phyloP scores from a whole-genome alignment of 2,113 vertebrate species.

The Tyto alba region DNA sequence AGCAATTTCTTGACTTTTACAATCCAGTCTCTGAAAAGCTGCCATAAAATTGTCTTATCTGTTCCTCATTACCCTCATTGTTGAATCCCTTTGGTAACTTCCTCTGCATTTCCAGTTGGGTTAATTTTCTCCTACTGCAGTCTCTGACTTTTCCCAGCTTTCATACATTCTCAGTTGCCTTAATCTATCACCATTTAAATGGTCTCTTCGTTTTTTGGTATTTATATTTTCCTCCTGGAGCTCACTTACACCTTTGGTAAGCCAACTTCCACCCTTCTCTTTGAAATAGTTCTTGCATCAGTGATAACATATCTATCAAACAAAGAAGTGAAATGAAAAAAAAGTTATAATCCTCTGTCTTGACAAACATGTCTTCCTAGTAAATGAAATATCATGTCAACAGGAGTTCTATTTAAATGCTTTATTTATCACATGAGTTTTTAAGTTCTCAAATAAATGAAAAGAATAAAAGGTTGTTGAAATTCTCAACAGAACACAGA shows the following conservation, averaged over 20 bases:
- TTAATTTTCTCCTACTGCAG: background rate
- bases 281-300: background rate
- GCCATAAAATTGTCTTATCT: background rate
- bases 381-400: background rate
- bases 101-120: background rate
- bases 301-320: background rate
- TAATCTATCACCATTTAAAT: background rate
- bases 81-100: background rate
- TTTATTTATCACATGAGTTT: background rate
- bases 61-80: background rate
- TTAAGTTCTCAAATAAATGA: background rate
- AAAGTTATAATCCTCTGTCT: background rate
- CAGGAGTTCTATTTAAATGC: background rate
- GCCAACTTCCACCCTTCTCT: background rate
- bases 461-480: background rate
- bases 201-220: background rate
- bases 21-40: background rate
- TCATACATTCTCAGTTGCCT: background rate
- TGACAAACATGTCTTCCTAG: background rate
- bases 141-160: background rate
- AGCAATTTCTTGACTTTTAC: background rate
- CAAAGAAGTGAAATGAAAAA: background rate
- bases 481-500: background rate
- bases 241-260: background rate
- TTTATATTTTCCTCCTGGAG: background rate